Percentiles rank a stretch among this genome's conserved stretches.
phyloP scores from a whole-genome alignment of 1,140 invertebrate species.

The Camponotus floridanus region DNA sequence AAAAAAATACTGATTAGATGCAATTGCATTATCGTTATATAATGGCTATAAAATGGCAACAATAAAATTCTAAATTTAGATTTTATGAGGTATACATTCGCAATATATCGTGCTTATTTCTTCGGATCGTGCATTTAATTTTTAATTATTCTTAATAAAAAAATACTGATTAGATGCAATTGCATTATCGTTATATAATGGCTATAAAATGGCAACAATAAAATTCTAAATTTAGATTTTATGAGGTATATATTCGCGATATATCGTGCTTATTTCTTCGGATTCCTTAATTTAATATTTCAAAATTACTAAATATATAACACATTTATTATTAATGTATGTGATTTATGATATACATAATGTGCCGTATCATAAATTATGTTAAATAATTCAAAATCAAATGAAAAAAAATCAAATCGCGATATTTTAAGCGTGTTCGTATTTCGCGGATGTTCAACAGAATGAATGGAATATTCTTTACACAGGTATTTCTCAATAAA shows the following conservation, averaged over 20 bases:
- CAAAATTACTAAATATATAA: background rate
- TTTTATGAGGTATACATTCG: no score
- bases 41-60: background rate
- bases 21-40: background rate
- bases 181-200: background rate
- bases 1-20: background rate
- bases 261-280: background rate
- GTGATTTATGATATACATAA: background rate
- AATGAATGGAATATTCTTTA: slow-evolving; percentile 10
- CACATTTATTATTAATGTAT: background rate
- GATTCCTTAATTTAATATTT: background rate
- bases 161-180: slow-evolving; percentile 11
- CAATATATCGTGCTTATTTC: no score
- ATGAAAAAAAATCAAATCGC: background rate
- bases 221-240: slow-evolving; percentile 5
- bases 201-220: background rate
- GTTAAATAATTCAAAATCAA: slow-evolving; percentile 2
- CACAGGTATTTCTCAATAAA: slow-evolving; percentile 9
- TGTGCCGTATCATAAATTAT: background rate
- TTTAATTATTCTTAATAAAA: background rate
- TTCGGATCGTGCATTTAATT: background rate
- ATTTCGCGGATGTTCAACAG: background rate
- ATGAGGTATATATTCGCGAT: background rate
- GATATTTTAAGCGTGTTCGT: background rate
- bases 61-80: slow-evolving; percentile 30